These are phyloP conservation scores for Oxyura jamaicensis DNA, from an alignment of 2,113 vertebrate genomes.

Conservation along the genomic window DNA sequence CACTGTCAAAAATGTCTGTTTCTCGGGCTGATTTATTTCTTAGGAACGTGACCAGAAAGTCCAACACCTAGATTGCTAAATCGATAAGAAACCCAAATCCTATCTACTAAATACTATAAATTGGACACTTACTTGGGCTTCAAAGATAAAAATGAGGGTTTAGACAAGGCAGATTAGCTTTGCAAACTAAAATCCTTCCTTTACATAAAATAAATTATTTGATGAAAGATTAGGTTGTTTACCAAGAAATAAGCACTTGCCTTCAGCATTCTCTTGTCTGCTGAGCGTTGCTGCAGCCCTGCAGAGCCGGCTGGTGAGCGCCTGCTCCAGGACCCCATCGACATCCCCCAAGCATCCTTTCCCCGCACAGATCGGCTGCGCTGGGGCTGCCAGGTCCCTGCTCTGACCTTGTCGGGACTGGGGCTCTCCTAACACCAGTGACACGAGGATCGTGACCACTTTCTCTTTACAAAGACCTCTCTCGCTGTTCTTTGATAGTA, in stretches of 20 bases:
- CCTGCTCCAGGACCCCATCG: background rate
- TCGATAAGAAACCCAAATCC: slow-evolving; percentile 8
- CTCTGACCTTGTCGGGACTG: accelerated
- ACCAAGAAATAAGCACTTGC: background rate
- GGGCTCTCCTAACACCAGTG: background rate
- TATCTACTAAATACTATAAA: slow-evolving; percentile 30
- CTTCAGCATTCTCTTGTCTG: background rate
- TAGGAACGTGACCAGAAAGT: slow-evolving; percentile 30
- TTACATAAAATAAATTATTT: slow-evolving; percentile 31
- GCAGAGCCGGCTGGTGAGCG: background rate
- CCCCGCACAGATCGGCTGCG: accelerated
- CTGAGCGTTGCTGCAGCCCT: accelerated
- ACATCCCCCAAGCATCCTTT: background rate
- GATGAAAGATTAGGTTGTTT: slow-evolving; percentile 9
- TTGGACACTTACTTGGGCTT: slow-evolving; percentile 8
- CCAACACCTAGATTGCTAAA: background rate
- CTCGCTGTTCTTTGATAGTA: no score
- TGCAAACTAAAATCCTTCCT: slow-evolving; percentile 5
- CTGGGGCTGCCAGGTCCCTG: background rate
- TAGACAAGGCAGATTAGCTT: slow-evolving; percentile 39
- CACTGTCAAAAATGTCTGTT: background rate
- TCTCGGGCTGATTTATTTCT: background rate
- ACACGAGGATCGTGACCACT: accelerated
- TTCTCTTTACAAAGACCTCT: background rate
- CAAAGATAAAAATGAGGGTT: slow-evolving; percentile 34